Conservation (phyloP, 2,888 invertebrate genomes). For the Drosophila helvetica region DNA sequence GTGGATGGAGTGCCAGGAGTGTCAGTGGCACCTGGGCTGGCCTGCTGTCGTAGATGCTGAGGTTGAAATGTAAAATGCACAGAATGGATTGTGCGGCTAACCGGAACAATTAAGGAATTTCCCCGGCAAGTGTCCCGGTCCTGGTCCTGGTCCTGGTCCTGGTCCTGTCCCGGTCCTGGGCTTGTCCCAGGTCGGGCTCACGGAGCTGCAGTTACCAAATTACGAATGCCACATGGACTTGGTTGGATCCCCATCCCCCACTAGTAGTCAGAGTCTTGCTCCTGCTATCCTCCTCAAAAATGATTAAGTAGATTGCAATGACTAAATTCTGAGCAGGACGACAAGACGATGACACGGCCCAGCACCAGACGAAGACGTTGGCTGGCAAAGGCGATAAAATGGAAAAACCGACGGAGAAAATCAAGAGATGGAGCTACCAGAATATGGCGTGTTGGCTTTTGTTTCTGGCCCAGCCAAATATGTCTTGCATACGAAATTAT, state of each 20-base stretch:
- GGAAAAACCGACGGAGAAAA: slow-evolving; percentile 15
- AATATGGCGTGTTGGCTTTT: slow-evolving; percentile 68
- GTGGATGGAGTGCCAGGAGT: slow-evolving; percentile 56
- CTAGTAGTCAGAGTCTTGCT: neutral
- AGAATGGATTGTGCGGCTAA: slow-evolving; percentile 83
- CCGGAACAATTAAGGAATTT: slow-evolving; percentile 83
- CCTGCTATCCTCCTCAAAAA: slow-evolving; percentile 55
- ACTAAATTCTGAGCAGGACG: slow-evolving; percentile 69
- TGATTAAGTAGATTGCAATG: slow-evolving; percentile 80
- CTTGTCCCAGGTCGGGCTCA: neutral
- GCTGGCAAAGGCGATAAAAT: slow-evolving; percentile 28
- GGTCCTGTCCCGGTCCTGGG: neutral
- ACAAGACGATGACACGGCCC: slow-evolving; percentile 46
- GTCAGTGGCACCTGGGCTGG: slow-evolving; percentile 77
- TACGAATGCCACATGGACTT: slow-evolving; percentile 62
- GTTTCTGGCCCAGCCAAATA: slow-evolving; percentile 62
- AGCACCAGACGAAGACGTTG: slow-evolving; percentile 7
- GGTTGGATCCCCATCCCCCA: slow-evolving; percentile 1
- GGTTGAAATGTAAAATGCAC: slow-evolving; percentile 80
- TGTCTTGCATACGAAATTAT: slow-evolving; percentile 75
- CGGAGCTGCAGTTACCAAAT: slow-evolving; percentile 60
- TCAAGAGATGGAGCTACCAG: slow-evolving; percentile 5
- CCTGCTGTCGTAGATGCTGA: slow-evolving; percentile 71
- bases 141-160: neutral
- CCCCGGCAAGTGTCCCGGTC: slow-evolving; percentile 45